A percentile compares a stretch with the other conserved stretches of the same genome.
phyloP scores from a whole-genome alignment of 1,140 invertebrate species.

The Drosophila kurseongensis region DNA sequence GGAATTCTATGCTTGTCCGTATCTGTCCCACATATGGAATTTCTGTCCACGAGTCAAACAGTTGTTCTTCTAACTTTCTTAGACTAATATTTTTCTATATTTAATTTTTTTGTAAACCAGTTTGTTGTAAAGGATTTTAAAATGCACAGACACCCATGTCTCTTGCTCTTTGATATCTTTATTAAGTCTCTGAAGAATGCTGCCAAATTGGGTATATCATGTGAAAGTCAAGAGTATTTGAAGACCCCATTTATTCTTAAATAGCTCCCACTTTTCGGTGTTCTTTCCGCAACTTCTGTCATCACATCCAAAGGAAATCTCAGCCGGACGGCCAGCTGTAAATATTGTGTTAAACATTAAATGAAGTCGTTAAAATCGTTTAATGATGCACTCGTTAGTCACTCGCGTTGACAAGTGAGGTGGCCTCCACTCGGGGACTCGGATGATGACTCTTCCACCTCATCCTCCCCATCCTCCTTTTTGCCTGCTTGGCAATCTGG shows the following conservation, averaged over 20 bases:
- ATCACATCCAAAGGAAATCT: constrained; percentile 5
- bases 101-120: too few species aligned
- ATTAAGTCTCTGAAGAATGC: not conserved
- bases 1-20: not conserved
- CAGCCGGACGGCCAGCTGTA: constrained; percentile 49
- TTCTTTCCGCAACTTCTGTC: constrained; percentile 1
- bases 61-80: not conserved
- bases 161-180: not conserved
- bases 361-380: constrained; percentile 82
- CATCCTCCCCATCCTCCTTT: not conserved
- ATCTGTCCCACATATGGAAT: not conserved
- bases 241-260: not conserved
- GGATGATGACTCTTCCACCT: too few species aligned
- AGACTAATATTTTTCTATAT: not conserved
- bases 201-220: constrained; percentile 8
- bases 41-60: not conserved
- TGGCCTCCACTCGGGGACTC: too few species aligned
- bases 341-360: constrained; percentile 79
- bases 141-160: too few species aligned
- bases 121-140: too few species aligned
- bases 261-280: not conserved
- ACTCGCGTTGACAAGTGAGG: constrained; percentile 67
- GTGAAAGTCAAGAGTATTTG: constrained; percentile 6
- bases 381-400: constrained; percentile 81
- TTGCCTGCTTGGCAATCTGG: constrained; percentile 55